phyloP scores from a whole-genome alignment of 1,140 invertebrate genomes.

The Dolichoris vasculosae region DNA sequence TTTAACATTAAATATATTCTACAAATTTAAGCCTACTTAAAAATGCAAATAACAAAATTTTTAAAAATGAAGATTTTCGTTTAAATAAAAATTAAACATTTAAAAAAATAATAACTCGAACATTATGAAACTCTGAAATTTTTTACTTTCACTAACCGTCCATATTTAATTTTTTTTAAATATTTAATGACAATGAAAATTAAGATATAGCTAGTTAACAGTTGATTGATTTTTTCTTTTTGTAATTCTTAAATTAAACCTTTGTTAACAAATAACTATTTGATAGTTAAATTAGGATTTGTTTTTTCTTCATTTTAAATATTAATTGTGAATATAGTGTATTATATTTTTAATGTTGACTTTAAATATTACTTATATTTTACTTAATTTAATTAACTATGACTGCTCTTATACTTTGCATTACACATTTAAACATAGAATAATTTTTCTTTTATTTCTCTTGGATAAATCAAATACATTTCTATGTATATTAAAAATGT shows the following conservation, averaged over 20 bases:
- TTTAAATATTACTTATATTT: constrained; percentile 32
- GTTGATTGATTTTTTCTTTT: neutral
- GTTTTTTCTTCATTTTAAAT: constrained; percentile 6
- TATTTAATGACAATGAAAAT: neutral
- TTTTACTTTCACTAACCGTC: neutral
- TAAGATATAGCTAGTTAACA: neutral
- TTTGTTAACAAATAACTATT: constrained; percentile 10
- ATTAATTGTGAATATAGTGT: constrained; percentile 6
- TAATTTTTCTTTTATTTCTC: constrained; percentile 19
- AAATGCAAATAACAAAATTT: too few relatives aligned
- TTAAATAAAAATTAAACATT: neutral
- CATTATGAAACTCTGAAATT: neutral
- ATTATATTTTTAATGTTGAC: constrained; percentile 32
- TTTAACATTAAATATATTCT: too few relatives aligned
- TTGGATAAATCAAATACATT: constrained; percentile 16
- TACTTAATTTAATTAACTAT: constrained; percentile 44
- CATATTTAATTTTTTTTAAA: neutral
- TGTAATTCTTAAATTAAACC: constrained; percentile 25
- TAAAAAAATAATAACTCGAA: neutral
- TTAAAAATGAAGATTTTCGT: neutral
- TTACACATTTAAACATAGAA: constrained; percentile 37
- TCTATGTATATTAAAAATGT: constrained; percentile 25
- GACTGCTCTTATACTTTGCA: constrained; percentile 33
- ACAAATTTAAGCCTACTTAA: too few relatives aligned
- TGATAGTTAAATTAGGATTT: neutral